Evolutionary conservation across 92 coral and sea anemone genomes (phyloP).

Genomic region (Palythoa caribaeorum): DNA sequence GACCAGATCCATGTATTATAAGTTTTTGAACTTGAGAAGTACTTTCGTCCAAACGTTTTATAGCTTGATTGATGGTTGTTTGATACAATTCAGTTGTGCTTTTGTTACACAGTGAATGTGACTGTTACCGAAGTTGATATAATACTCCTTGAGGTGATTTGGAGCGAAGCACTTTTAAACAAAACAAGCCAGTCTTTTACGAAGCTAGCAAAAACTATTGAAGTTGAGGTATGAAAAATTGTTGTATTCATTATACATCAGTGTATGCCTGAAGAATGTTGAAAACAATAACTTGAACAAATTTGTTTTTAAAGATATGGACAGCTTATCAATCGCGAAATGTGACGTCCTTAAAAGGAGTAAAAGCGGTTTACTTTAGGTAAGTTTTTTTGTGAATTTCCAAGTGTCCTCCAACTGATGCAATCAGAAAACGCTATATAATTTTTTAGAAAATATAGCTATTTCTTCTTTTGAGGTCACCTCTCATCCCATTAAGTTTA

Average conservation of each 20-base stretch:
- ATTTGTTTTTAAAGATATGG: background rate
- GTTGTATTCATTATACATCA: background rate
- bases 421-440: background rate
- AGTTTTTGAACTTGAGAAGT: too few species aligned
- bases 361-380: background rate
- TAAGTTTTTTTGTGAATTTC: background rate
- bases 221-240: background rate
- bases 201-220: constrained; percentile 19
- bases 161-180: constrained; percentile 20
- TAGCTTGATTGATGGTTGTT: too few species aligned
- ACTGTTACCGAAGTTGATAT: constrained; percentile 29
- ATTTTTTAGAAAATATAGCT: too few species aligned
- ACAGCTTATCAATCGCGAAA: background rate
- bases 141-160: constrained; percentile 37
- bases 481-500: too few species aligned
- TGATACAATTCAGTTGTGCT: too few species aligned
- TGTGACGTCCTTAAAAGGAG: background rate
- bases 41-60: too few species aligned
- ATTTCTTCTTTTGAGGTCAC: too few species aligned
- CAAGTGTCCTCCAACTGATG: background rate
- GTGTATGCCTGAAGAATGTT: background rate
- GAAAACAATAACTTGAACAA: background rate
- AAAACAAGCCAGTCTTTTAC: constrained; percentile 24
- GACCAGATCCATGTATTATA: too few species aligned
- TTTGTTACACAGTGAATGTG: background rate